Conservation (phyloP, 2,888 invertebrate species). For the Drosophila mimica region DNA sequence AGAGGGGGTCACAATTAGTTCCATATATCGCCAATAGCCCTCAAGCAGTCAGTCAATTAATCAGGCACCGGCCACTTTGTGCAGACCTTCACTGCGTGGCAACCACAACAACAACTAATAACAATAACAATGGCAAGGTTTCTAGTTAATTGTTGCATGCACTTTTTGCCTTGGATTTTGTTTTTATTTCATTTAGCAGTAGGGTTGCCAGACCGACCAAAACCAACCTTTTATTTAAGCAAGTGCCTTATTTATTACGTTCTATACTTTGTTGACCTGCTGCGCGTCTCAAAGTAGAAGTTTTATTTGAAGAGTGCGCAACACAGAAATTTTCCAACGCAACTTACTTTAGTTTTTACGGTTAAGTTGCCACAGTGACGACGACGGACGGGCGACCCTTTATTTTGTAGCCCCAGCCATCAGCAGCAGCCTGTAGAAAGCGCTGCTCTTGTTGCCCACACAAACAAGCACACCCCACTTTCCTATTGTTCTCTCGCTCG, state of each 20-base stretch:
- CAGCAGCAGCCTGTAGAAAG: slow-evolving; percentile 44
- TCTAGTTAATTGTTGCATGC: slow-evolving; percentile 65
- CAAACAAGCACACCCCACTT: slow-evolving; percentile 35
- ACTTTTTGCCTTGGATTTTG: slow-evolving; percentile 1
- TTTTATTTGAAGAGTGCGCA: slow-evolving; percentile 24
- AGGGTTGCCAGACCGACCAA: slow-evolving; percentile 50
- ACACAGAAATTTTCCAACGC: slow-evolving; percentile 47
- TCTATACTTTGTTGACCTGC: slow-evolving; percentile 27
- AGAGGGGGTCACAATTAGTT: slow-evolving; percentile 9
- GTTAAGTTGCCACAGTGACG: slow-evolving; percentile 45
- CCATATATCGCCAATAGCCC: slow-evolving; percentile 20
- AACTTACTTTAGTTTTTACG: slow-evolving; percentile 48
- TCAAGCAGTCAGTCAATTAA: neutral
- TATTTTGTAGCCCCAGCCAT: slow-evolving; percentile 16
- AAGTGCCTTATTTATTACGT: slow-evolving; percentile 53
- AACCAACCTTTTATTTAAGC: slow-evolving; percentile 3
- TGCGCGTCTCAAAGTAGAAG: slow-evolving; percentile 43
- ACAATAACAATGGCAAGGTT: slow-evolving; percentile 59
- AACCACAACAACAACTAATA: slow-evolving; percentile 22
- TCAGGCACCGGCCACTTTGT: slow-evolving; percentile 5
- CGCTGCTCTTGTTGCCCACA: slow-evolving; percentile 21
- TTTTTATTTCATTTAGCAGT: neutral
- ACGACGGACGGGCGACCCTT: slow-evolving; percentile 38
- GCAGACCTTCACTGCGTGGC: slow-evolving; percentile 34
- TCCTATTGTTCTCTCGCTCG: slow-evolving; percentile 26